phyloP scores from a whole-genome alignment of 2,113 vertebrate genomes.

The Tetrax tetrax region DNA sequence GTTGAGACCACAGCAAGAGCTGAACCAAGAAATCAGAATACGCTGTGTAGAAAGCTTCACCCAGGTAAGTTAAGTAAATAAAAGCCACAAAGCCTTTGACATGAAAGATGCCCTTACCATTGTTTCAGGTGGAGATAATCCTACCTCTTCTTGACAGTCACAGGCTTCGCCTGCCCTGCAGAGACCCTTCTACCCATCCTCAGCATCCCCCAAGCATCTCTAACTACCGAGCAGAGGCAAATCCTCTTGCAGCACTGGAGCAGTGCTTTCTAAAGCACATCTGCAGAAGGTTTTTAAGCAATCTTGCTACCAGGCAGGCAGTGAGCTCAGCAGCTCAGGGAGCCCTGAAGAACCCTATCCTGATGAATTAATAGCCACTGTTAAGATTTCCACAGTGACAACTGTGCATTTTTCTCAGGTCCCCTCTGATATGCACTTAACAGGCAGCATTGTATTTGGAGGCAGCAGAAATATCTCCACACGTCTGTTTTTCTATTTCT shows the following conservation, averaged over 20 bases:
- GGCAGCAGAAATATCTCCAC: constrained; percentile 26
- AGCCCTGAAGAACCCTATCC: background rate
- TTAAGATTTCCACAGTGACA: background rate
- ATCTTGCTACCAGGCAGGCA: background rate
- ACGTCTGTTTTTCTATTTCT: constrained; percentile 72
- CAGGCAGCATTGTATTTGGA: background rate
- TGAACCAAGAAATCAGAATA: background rate
- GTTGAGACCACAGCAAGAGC: background rate
- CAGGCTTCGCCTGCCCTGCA: background rate
- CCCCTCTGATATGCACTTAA: background rate
- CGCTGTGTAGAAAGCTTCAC: background rate
- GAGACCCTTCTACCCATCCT: background rate
- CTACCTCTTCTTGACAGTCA: background rate
- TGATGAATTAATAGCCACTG: background rate
- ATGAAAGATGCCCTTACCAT: background rate
- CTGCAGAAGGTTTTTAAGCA: background rate
- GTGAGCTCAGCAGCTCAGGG: background rate
- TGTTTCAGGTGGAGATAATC: background rate
- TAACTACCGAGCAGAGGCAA: background rate
- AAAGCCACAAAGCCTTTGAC: background rate
- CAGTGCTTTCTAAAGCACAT: background rate
- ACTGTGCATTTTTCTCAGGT: background rate
- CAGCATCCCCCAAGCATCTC: background rate
- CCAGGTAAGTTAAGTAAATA: background rate
- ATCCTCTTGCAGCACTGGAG: background rate